phyloP scores from a whole-genome alignment of 2,888 invertebrate species.

The Enchytraeus crypticus region DNA sequence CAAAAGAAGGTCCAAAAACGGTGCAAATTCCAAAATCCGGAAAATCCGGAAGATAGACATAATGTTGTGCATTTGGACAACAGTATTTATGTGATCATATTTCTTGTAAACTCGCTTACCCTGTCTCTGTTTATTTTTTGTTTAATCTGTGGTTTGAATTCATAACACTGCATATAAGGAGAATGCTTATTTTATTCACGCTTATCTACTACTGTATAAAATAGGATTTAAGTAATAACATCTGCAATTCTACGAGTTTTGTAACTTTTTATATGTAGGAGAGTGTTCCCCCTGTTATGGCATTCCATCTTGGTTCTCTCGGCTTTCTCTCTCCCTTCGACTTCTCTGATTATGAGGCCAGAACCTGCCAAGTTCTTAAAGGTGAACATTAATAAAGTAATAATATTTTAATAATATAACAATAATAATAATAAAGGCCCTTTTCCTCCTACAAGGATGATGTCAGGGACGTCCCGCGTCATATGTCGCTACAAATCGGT shows the following conservation, averaged over 20 bases:
- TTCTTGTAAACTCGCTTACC: no score
- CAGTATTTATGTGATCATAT: no score
- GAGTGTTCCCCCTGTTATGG: conserved; percentile 95
- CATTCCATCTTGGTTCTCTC: conserved; percentile 89
- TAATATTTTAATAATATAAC: not conserved
- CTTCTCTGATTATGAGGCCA: conserved; percentile 68
- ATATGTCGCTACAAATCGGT: no score
- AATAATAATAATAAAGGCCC: no score
- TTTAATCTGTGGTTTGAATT: not conserved
- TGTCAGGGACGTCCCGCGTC: no score
- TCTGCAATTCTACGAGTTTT: not conserved
- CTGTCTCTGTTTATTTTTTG: no score
- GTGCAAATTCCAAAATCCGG: no score
- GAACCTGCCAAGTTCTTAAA: conserved; percentile 86
- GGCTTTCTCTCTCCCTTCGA: conserved; percentile 93
- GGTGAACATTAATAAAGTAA: conserved; percentile 54
- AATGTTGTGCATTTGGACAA: no score
- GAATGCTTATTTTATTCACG: not conserved
- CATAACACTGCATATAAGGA: not conserved
- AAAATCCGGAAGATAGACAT: no score
- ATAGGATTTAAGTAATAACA: not conserved
- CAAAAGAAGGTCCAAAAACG: no score
- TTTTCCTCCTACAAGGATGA: no score
- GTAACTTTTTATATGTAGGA: conserved; percentile 57
- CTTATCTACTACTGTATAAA: not conserved